A percentile compares a stretch with the other conserved stretches of the same genome.
phyloP scores from a whole-genome alignment of 2,888 invertebrate genomes.

The Buathra laborator region DNA sequence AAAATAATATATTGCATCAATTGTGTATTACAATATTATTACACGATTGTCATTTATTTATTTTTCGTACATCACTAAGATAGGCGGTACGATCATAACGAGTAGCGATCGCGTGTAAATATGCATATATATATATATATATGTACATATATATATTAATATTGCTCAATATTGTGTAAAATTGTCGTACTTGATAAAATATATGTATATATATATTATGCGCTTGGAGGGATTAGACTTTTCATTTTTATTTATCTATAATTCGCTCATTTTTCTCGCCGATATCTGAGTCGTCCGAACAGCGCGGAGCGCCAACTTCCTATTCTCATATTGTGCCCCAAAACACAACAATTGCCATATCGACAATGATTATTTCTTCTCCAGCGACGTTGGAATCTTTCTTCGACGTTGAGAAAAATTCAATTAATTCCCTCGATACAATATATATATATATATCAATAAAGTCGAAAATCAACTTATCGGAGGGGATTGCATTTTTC shows the following conservation, averaged over 20 bases:
- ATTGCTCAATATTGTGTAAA: constrained; percentile 83
- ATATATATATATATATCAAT: constrained; percentile 40
- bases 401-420: background rate
- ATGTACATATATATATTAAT: constrained; percentile 78
- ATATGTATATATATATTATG: constrained; percentile 77
- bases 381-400: background rate
- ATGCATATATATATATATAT: constrained; percentile 64
- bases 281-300: background rate
- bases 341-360: background rate
- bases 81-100: background rate
- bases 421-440: constrained; percentile 45
- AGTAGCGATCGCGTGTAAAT: constrained; percentile 29
- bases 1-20: constrained; percentile 82
- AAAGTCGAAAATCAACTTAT: background rate
- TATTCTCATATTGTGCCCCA: background rate
- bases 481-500: constrained; percentile 1
- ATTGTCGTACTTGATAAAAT: constrained; percentile 81
- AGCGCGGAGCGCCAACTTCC: background rate
- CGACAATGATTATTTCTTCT: background rate
- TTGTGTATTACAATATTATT: constrained; percentile 79
- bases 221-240: constrained; percentile 82
- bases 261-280: background rate
- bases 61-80: constrained; percentile 35
- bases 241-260: background rate
- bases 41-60: constrained; percentile 75